phyloP scores from a whole-genome alignment of 2,113 vertebrate species.

The Hiodon tergisus region DNA sequence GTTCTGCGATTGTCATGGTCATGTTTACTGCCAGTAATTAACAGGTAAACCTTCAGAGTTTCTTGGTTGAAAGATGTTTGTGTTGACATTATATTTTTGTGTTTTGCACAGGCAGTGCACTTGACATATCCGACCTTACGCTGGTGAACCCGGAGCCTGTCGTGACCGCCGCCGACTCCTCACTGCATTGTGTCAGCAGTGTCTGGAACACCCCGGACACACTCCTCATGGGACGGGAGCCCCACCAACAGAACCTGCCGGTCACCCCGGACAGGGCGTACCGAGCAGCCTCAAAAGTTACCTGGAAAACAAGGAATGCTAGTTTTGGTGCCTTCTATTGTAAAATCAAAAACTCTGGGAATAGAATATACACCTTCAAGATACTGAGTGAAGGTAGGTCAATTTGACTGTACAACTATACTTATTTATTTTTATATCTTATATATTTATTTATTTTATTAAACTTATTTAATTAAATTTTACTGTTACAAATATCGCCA shows the following conservation, averaged over 20 bases:
- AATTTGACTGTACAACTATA: not conserved
- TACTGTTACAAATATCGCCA: not conserved
- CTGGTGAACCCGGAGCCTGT: conserved; percentile 79
- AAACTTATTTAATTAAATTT: not conserved
- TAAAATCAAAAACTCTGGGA: conserved; percentile 61
- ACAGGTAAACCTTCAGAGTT: too few relatives aligned
- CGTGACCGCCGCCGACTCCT: conserved; percentile 66
- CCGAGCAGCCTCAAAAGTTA: conserved; percentile 65
- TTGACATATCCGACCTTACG: conserved; percentile 70
- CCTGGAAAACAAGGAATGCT: conserved; percentile 72
- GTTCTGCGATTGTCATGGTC: too few relatives aligned
- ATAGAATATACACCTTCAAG: conserved; percentile 75
- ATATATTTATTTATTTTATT: not conserved
- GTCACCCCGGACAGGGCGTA: conserved; percentile 61
- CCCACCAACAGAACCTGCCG: conserved; percentile 61
- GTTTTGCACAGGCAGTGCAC: conserved; percentile 54
- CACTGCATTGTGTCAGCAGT: conserved; percentile 71
- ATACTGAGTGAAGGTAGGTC: conserved; percentile 74
- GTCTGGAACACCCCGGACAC: conserved; percentile 64
- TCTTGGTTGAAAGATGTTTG: too few relatives aligned
- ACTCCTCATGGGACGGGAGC: conserved; percentile 64
- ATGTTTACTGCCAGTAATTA: too few relatives aligned
- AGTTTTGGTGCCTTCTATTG: conserved; percentile 78
- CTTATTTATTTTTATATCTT: not conserved
- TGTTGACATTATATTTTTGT: not conserved